Evolutionary conservation across 2,797 vertebrate genomes (phyloP).

Genomic region (Podarcis lilfordi): DNA sequence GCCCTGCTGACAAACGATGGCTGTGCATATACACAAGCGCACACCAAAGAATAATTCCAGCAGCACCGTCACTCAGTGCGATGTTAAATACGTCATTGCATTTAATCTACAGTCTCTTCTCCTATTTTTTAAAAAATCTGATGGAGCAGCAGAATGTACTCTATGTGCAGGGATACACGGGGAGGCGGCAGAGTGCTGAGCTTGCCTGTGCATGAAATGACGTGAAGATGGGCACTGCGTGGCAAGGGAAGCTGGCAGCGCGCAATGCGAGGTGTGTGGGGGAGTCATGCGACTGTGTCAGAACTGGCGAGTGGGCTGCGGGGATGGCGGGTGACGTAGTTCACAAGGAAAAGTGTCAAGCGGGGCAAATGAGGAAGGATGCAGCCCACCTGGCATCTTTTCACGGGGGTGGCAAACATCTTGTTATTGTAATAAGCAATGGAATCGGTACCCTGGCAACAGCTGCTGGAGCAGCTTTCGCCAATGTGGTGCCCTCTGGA

Average conservation of each 20-base stretch:
- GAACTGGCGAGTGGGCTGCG: not conserved
- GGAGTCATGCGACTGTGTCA: not conserved
- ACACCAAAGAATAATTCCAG: no score
- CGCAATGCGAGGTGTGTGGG: not conserved
- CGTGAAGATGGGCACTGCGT: not conserved
- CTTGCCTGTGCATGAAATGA: not conserved
- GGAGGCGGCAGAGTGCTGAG: not conserved
- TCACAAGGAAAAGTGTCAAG: not conserved
- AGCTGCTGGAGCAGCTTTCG: not conserved
- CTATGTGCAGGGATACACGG: not conserved
- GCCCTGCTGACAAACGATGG: not conserved
- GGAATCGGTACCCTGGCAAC: not conserved
- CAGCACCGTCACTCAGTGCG: no score
- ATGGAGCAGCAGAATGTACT: not conserved
- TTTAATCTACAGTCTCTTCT: not conserved
- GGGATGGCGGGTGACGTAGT: not conserved
- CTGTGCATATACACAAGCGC: not conserved
- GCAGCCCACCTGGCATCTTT: not conserved
- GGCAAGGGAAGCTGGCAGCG: not conserved
- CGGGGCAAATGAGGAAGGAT: not conserved
- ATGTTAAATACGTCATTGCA: not conserved
- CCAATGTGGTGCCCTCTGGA: no score
- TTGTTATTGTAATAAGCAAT: not conserved
- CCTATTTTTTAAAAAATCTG: not conserved
- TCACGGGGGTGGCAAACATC: not conserved